Evolutionary conservation across 2,113 vertebrate genomes (phyloP).

Genomic region (Theristicus caerulescens): DNA sequence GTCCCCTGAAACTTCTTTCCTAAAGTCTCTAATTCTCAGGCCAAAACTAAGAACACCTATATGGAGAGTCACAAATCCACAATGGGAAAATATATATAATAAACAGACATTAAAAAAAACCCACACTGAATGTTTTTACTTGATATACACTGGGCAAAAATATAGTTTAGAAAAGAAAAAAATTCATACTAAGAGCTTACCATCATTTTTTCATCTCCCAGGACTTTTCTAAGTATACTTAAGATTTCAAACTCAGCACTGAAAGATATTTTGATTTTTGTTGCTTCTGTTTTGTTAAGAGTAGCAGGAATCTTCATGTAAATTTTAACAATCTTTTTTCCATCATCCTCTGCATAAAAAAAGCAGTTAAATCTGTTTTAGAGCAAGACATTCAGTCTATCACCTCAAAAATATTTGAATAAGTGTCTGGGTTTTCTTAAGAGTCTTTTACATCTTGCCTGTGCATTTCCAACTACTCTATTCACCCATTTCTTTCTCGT

Average conservation of each 20-base stretch:
- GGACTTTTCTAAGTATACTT: constrained; percentile 61
- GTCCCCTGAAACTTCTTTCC: not conserved
- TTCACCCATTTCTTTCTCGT: not conserved
- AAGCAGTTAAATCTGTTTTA: not conserved
- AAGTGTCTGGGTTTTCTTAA: not conserved
- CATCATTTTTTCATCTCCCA: constrained; percentile 71
- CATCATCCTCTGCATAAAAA: constrained; percentile 44
- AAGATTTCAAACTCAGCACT: constrained; percentile 65
- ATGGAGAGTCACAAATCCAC: not conserved
- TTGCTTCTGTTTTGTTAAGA: constrained; percentile 68
- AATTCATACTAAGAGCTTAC: not conserved
- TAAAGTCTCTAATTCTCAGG: not conserved
- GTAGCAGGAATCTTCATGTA: constrained; percentile 65
- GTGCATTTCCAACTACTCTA: not conserved
- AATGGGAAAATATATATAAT: not conserved
- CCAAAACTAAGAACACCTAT: not conserved
- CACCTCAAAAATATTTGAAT: not conserved
- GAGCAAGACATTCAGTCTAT: not conserved
- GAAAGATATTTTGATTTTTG: constrained; percentile 80
- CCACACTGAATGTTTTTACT: not conserved
- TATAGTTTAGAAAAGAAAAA: not conserved
- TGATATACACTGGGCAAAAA: not conserved
- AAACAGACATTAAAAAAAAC: not conserved
- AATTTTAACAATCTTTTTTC: constrained; percentile 69
- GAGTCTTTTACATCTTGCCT: not conserved